phyloP scores from a whole-genome alignment of 2,113 vertebrate species.

The Myotis brandtii region DNA sequence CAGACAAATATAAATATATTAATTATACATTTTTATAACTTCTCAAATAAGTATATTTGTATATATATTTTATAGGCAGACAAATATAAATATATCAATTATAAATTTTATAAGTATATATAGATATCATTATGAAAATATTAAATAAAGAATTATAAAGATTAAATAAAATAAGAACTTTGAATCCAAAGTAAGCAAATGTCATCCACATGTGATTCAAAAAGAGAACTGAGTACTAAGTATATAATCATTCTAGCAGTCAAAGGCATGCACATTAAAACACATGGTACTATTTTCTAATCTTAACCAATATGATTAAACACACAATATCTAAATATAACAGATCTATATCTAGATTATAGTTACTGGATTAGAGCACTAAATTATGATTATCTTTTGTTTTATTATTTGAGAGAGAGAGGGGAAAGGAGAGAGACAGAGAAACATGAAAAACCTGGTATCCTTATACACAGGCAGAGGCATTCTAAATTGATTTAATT shows the following conservation, averaged over 20 bases:
- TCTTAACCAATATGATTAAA: neutral
- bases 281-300: slow-evolving; percentile 3
- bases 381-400: no score
- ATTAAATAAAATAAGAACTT: slow-evolving; percentile 7
- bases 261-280: slow-evolving; percentile 14
- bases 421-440: no score
- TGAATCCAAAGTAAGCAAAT: neutral
- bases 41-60: neutral
- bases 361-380: no score
- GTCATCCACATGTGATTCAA: neutral
- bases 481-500: neutral
- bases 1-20: neutral
- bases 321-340: neutral
- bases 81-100: neutral
- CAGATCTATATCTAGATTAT: neutral
- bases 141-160: neutral
- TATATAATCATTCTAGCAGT: neutral
- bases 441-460: neutral
- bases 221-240: neutral
- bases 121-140: neutral
- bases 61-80: neutral
- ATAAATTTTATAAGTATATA: neutral
- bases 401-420: no score
- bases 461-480: neutral
- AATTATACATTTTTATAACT: neutral